These are phyloP conservation scores for Hormiphora californensis DNA, from an alignment of 37 sponge, comb jelly and placozoan genomes.

Conservation along the genomic window DNA sequence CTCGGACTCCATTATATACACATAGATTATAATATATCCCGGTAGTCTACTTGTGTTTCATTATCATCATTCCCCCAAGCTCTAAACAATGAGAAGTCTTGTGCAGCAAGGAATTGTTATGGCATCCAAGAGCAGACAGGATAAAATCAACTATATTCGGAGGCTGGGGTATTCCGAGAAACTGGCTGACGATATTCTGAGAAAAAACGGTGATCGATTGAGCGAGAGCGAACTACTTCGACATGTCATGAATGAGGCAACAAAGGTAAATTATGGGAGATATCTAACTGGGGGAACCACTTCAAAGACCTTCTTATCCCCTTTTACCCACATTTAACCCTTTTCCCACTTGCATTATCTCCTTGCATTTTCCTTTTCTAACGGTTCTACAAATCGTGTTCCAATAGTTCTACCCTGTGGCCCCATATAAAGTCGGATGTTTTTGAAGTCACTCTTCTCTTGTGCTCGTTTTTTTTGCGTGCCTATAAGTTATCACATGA, in stretches of 20 bases:
- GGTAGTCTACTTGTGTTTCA: too few relatives aligned
- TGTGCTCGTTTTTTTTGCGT: too few relatives aligned
- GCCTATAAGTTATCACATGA: too few relatives aligned
- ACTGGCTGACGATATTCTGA: not conserved
- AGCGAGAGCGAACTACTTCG: constrained; percentile 6
- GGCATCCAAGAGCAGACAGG: not conserved
- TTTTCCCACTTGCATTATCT: not conserved
- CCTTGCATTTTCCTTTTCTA: not conserved
- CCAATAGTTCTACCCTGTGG: not conserved
- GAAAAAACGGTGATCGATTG: not conserved
- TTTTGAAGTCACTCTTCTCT: too few relatives aligned
- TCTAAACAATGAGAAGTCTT: too few relatives aligned
- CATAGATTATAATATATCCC: too few relatives aligned
- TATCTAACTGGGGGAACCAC: not conserved
- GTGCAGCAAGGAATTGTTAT: too few relatives aligned
- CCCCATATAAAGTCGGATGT: not conserved
- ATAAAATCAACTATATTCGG: constrained; percentile 11
- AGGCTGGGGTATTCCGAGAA: constrained; percentile 49
- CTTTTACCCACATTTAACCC: not conserved
- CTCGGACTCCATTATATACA: too few relatives aligned
- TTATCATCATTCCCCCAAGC: too few relatives aligned
- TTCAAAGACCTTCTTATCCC: not conserved
- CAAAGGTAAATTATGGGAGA: not conserved
- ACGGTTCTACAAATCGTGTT: not conserved
- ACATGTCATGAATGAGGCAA: not conserved